Percentiles rank a stretch among this genome's conserved stretches.
phyloP scores from a whole-genome alignment of 2,113 vertebrate genomes.

The Dipodomys ordii region DNA sequence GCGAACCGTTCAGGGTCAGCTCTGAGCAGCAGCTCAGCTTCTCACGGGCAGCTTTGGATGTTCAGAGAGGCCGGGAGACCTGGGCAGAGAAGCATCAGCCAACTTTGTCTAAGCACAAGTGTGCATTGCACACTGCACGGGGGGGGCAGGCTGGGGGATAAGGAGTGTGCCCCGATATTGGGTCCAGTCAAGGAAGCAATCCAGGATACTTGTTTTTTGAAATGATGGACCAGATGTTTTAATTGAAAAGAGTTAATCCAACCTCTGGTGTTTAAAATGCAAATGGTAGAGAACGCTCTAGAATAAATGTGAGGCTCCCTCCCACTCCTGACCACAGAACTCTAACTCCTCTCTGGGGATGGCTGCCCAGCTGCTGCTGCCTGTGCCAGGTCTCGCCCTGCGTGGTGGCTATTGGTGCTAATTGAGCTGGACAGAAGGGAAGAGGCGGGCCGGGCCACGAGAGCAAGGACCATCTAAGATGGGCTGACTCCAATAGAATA shows the following conservation, averaged over 20 bases:
- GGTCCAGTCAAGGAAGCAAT: background rate
- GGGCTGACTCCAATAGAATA: background rate
- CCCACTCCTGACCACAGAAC: background rate
- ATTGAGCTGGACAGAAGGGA: background rate
- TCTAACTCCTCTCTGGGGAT: background rate
- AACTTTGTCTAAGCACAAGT: background rate
- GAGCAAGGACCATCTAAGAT: too few relatives aligned
- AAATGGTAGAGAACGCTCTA: background rate
- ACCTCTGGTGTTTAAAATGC: slow-evolving; percentile 15
- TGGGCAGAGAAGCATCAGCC: background rate
- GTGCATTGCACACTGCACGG: background rate
- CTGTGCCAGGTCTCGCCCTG: background rate
- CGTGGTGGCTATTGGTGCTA: background rate
- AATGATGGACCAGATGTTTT: slow-evolving; percentile 32
- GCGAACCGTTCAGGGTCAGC: too few relatives aligned
- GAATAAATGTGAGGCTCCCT: background rate
- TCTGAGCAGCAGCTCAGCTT: background rate
- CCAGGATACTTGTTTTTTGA: background rate
- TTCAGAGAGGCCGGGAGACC: background rate
- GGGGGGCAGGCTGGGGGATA: background rate
- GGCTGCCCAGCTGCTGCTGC: background rate
- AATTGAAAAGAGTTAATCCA: background rate
- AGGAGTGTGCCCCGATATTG: background rate
- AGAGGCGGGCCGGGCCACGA: background rate
- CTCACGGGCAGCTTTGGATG: background rate